Conservation (phyloP, 2,797 vertebrate species). For the Todus mexicanus region DNA sequence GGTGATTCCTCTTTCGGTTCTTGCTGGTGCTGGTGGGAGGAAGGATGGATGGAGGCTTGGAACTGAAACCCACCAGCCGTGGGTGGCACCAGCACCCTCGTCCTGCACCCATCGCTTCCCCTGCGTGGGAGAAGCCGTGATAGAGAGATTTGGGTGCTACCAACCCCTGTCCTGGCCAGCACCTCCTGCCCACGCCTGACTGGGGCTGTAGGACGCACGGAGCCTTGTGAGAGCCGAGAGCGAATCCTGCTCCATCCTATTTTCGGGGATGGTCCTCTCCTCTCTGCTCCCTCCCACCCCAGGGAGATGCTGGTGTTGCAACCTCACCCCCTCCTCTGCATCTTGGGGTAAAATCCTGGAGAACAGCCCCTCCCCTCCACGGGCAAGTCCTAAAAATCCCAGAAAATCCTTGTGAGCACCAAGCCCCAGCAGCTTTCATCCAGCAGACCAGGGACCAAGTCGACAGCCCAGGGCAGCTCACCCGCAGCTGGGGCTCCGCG, state of each 20-base stretch:
- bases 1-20: not conserved
- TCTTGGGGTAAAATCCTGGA: not conserved
- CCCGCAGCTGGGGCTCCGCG: not conserved
- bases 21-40: not conserved
- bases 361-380: rapidly evolving
- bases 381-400: not conserved
- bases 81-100: not conserved
- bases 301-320: not conserved
- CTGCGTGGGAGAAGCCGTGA: rapidly evolving
- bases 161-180: not conserved
- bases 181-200: rapidly evolving
- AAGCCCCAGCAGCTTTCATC: not conserved
- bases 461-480: not conserved
- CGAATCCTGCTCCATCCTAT: not conserved
- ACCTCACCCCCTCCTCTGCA: not conserved
- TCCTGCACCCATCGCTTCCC: not conserved
- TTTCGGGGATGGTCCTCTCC: not conserved
- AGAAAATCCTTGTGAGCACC: not conserved
- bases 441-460: not conserved
- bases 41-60: not conserved
- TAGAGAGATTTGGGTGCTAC: not conserved
- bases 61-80: not conserved
- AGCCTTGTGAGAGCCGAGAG: not conserved
- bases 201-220: not conserved
- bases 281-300: rapidly evolving